Conservation (phyloP, 1,140 invertebrate species). For the Drosophila micromelanica region DNA sequence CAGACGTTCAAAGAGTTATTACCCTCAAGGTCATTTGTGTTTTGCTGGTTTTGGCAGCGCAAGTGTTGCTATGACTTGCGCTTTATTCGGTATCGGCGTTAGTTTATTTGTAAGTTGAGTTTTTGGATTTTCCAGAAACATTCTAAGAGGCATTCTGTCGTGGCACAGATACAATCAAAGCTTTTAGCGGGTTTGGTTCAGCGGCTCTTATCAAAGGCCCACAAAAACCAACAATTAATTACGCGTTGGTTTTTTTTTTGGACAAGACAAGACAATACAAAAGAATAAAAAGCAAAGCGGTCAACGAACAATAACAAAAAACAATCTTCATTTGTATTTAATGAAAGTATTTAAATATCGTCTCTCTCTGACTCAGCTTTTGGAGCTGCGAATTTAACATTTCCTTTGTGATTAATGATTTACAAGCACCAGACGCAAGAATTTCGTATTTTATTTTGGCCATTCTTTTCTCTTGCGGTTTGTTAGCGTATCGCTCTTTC, state of each 20-base stretch:
- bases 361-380: constrained; percentile 34
- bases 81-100: constrained; percentile 28
- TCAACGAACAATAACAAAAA: constrained; percentile 4
- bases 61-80: constrained; percentile 57
- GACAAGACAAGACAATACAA: constrained; percentile 22
- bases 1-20: constrained; percentile 63
- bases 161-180: constrained; percentile 12
- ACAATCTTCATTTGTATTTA: constrained; percentile 42
- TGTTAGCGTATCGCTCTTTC: constrained; percentile 26
- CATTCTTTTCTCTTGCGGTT: constrained; percentile 41
- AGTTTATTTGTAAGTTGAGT: constrained; percentile 16
- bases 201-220: constrained; percentile 26
- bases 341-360: constrained; percentile 40
- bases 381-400: constrained; percentile 14
- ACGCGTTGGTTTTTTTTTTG: background rate
- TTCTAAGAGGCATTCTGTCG: constrained; percentile 17
- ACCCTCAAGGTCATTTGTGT: constrained; percentile 73
- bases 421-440: constrained; percentile 61
- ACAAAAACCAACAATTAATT: constrained; percentile 35
- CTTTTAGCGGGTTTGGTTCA: constrained; percentile 12
- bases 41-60: constrained; percentile 24
- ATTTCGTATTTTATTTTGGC: constrained; percentile 23
- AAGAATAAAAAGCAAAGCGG: constrained; percentile 19
- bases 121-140: constrained; percentile 4
- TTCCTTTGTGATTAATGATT: constrained; percentile 74